Percentiles rank a stretch among this genome's conserved stretches.
phyloP scores from a whole-genome alignment of 2,888 invertebrate genomes.

The Clivina fossor region DNA sequence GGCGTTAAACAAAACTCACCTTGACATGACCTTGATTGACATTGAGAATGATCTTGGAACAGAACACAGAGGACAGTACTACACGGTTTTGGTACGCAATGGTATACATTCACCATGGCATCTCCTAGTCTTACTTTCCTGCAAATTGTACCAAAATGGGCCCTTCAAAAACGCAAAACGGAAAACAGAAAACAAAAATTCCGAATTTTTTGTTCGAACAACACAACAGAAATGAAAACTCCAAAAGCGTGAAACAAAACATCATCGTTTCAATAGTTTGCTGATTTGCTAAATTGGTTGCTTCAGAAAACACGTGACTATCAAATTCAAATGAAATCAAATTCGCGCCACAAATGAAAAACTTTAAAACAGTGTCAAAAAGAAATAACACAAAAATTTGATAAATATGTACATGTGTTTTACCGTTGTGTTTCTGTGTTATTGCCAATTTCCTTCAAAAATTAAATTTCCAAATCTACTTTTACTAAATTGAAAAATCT shows the following conservation, averaged over 20 bases:
- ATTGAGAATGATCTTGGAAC: constrained; percentile 22
- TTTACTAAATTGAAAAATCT: too few relatives aligned
- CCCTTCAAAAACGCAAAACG: constrained; percentile 35
- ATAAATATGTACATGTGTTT: too few relatives aligned
- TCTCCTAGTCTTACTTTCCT: constrained; percentile 51
- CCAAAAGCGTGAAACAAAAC: constrained; percentile 9
- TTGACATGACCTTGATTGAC: constrained; percentile 24
- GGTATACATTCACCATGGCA: constrained; percentile 64
- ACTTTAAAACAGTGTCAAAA: too few relatives aligned
- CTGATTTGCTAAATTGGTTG: not conserved
- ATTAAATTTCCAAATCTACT: too few relatives aligned
- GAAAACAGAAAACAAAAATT: constrained; percentile 36
- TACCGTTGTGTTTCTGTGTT: too few relatives aligned
- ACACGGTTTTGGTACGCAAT: constrained; percentile 61
- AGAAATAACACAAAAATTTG: too few relatives aligned
- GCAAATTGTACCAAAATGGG: constrained; percentile 44
- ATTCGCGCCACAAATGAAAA: too few relatives aligned
- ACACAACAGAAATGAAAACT: constrained; percentile 17
- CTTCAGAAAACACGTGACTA: too few relatives aligned
- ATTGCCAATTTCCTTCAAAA: too few relatives aligned
- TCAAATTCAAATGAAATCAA: too few relatives aligned
- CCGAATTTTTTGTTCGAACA: constrained; percentile 9
- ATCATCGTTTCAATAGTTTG: not conserved
- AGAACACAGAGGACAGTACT: constrained; percentile 45
- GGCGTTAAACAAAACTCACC: constrained; percentile 24